Evolutionary conservation across 2,888 invertebrate species (phyloP).

Genomic region (Macaria notata): DNA sequence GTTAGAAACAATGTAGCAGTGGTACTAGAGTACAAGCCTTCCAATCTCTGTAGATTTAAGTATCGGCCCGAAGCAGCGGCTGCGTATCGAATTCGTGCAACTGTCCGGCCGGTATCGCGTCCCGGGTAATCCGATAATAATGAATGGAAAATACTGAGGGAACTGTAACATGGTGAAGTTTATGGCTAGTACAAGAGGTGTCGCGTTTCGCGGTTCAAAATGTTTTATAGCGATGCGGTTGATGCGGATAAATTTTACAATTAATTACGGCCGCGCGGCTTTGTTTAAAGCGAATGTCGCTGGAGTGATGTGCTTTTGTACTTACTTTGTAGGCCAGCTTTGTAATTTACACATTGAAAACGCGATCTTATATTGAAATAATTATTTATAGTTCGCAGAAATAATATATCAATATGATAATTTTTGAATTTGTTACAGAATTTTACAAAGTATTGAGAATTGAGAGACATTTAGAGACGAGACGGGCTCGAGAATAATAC

Average conservation of each 20-base stretch:
- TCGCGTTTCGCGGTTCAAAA: constrained; percentile 19
- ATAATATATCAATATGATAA: too few relatives aligned
- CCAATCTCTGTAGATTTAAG: constrained; percentile 38
- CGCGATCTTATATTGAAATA: too few relatives aligned
- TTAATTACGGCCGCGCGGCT: constrained; percentile 3
- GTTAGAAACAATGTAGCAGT: constrained; percentile 28
- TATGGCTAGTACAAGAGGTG: constrained; percentile 16
- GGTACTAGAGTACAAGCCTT: constrained; percentile 22
- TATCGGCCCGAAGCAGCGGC: constrained; percentile 22
- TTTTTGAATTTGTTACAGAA: too few relatives aligned
- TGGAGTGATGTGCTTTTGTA: background rate
- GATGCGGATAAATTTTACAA: constrained; percentile 10
- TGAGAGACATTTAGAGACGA: too few relatives aligned
- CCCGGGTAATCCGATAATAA: constrained; percentile 40
- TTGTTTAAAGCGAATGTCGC: background rate
- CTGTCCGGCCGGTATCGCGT: constrained; percentile 34
- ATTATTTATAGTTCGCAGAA: too few relatives aligned
- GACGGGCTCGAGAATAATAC: too few relatives aligned
- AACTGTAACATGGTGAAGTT: constrained; percentile 24
- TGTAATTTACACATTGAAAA: too few relatives aligned
- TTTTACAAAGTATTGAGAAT: too few relatives aligned
- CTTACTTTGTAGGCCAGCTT: background rate
- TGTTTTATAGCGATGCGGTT: constrained; percentile 4
- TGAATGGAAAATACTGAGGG: constrained; percentile 34
- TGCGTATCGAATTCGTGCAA: constrained; percentile 39